Conservation (phyloP, 1,140 invertebrate genomes). For the Chelonus insularis region DNA sequence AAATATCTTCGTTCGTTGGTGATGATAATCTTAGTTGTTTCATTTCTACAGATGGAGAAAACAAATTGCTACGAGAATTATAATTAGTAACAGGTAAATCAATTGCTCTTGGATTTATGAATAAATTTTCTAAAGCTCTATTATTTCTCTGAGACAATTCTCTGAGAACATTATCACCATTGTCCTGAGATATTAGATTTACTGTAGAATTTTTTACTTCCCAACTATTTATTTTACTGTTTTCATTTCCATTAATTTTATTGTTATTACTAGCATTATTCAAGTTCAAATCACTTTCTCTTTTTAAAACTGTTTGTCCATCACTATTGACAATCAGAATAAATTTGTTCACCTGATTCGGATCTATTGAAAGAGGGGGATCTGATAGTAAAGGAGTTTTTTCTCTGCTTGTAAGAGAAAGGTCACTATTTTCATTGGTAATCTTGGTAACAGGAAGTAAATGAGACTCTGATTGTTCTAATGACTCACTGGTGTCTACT, state of each 20-base stretch:
- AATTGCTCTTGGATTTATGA: too few species aligned
- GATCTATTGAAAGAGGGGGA: neutral
- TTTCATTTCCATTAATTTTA: conserved; percentile 3
- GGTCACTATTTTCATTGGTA: neutral
- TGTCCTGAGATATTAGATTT: conserved; percentile 1
- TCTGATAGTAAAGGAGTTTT: too few species aligned
- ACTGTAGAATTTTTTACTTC: neutral
- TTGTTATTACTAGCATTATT: conserved; percentile 19
- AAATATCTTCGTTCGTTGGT: conserved; percentile 39
- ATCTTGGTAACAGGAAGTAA: neutral
- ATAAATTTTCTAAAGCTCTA: too few species aligned
- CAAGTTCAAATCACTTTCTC: conserved; percentile 38
- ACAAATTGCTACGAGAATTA: conserved; percentile 46
- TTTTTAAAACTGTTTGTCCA: conserved; percentile 47
- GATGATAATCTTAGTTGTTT: conserved; percentile 59
- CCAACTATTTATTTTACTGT: too few species aligned
- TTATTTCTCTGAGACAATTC: conserved; percentile 38
- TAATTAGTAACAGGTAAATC: conserved; percentile 50
- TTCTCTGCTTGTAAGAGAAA: neutral
- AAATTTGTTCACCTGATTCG: conserved; percentile 47
- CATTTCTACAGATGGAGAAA: conserved; percentile 56
- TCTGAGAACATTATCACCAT: conserved; percentile 8
- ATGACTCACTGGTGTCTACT: neutral
- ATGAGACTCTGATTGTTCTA: neutral
- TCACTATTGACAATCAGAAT: conserved; percentile 47